Evolutionary conservation across 2,113 vertebrate genomes (phyloP).

Genomic region (Epinephelus cyanopodus): DNA sequence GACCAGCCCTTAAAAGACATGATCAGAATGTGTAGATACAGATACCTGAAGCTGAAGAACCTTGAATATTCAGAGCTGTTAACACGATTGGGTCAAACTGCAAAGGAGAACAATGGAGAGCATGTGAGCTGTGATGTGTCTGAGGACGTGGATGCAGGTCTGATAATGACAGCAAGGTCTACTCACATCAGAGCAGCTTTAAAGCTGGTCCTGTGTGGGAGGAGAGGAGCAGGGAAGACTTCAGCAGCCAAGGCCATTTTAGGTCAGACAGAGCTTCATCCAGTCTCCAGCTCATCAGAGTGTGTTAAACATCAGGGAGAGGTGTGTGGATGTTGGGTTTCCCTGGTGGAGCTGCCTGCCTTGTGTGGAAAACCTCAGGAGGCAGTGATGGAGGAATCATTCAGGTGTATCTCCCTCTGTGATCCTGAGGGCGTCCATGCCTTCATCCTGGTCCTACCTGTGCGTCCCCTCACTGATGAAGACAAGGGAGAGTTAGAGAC

Average conservation of each 20-base stretch:
- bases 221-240: conserved; percentile 42
- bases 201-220: conserved; percentile 69
- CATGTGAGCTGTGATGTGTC: neutral
- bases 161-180: neutral
- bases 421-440: conserved; percentile 42
- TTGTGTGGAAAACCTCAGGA: conserved; percentile 28
- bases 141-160: too few relatives aligned
- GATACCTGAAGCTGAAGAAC: neutral
- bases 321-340: conserved; percentile 10
- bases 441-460: conserved; percentile 51
- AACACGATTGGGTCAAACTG: neutral
- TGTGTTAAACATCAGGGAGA: conserved; percentile 15
- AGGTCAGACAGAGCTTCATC: neutral
- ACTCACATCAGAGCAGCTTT: neutral
- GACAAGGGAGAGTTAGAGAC: conserved; percentile 37
- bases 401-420: conserved; percentile 34
- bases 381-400: conserved; percentile 15
- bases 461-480: conserved; percentile 36
- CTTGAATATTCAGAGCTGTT: neutral
- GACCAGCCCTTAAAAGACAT: neutral
- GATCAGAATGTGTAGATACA: neutral
- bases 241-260: conserved; percentile 45
- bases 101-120: neutral
- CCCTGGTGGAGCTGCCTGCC: conserved; percentile 48
- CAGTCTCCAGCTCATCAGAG: too few relatives aligned